Evolutionary conservation across 2,888 invertebrate genomes (phyloP), one percentile per base, ranked within the genome.

Genomic region (Ypsolopha sequella): DNA sequence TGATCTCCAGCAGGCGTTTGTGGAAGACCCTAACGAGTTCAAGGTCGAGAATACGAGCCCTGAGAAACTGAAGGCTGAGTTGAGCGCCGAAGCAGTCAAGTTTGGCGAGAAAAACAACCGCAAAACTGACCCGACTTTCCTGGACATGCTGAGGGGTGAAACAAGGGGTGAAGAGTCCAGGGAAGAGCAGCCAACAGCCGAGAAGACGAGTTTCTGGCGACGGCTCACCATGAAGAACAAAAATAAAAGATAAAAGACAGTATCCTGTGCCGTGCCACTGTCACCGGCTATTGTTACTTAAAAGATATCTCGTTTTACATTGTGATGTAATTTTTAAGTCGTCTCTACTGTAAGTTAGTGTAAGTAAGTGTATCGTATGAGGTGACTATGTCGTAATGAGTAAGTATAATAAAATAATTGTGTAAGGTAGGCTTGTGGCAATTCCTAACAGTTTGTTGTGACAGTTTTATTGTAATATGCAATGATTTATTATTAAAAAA

Each of bases 1-100:
- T 36, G 94, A 94, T 73, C 87, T 94, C 61, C 91, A 93, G 66
- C 93, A 94, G 70, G 91, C 91, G 44, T 91, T 91, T 72, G 91
- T 91, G 61, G 91, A 91, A 66, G 91, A 91, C 72, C 91, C 91
- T 58, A 91, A 91, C 73, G 91, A 91, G 80, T 91, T 91, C 75
- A 89, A 90, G 67, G 90, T 91, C 60, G 91, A 91, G 64, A 91
- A 91, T 65, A 89, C 90, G 66, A 89, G 90, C 61, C 90, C 89
- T 50, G 91, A 91, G 70, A 90, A 91, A 64, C 77, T 91, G 60
- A 91, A 91, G 73, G 88, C 91, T 41, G 91, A 91, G 62, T 80
- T 91, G 53, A 90, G 91, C 74, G 89, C 90, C 41, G 91, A 91
- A 70, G 89, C 91, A 56, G 85, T 91, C 48, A 91, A 91, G 69